Base-by-base conservation (phyloP, 2,888 invertebrate genomes). In the Drosophila infuscata region DNA sequence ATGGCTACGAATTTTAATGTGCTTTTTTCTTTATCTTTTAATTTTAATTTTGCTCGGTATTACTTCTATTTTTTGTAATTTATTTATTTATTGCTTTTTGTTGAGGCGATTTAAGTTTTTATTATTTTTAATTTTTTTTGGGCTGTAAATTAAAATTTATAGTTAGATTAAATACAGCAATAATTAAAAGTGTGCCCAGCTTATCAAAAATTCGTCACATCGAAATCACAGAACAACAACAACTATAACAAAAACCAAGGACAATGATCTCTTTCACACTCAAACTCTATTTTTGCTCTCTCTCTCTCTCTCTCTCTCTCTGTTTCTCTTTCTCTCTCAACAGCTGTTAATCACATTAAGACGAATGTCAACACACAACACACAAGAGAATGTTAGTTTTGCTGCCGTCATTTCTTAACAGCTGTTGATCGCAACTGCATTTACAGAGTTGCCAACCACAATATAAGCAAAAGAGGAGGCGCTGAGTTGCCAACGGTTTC, bases 401-500 rank as follows among this genome's bases (percentile, higher is more conserved):
- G 35, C 29, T 65, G 29, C 43, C 33, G 4, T 30, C 15, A 17
- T 32, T 51, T 43, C 41, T 49, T 43, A 66, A 77, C 80, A 80
- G 82, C 80, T 82, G 79, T 82, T 72, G 79, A 80, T 80, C 83
- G 65, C 62, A 66, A 79, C 67, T 82, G 65, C 73, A 68, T 64
- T 68, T 58, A 61, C 54, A 70, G 69, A 41, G 70, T 74, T 78
- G 82, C 67, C 70, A 70, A 62, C 70, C 30, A 52, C 30, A 60
- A 53, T 43, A 30, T 15, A 60, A 54, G 49, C n/a, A 48, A n/a
- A 38, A 51, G 43, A 61, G 57, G 29, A 61, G 60, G 25, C 36
- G n/a, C 20, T 59, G 54, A 62, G 58, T 69, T 77, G 80, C 59
- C 75, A 79, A 52, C 58, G 35, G 35, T 63, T 41, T 41, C n/a